These are phyloP conservation scores for Caenorhabditis brenneri DNA, from an alignment of 1,140 invertebrate species.

Conservation along the genomic window DNA sequence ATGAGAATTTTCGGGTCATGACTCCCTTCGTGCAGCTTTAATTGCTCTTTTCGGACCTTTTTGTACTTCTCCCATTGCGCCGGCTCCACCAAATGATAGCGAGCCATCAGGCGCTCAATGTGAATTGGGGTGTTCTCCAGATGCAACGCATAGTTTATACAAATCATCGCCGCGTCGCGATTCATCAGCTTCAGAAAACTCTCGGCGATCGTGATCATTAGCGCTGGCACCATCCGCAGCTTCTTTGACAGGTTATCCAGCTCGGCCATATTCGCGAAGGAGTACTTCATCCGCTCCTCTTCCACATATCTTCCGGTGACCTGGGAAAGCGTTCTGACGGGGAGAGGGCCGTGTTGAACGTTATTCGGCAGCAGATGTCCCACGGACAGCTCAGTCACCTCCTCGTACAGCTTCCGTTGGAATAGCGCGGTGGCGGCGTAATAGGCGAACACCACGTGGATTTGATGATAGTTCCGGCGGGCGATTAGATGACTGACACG, in stretches of 20 bases:
- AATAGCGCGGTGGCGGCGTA: constrained; percentile 2
- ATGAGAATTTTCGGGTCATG: constrained; percentile 5
- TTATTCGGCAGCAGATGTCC: not conserved
- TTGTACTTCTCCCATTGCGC: not conserved
- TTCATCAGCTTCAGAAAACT: constrained; percentile 22
- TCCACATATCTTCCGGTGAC: constrained; percentile 17
- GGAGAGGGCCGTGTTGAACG: not conserved
- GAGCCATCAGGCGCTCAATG: not conserved
- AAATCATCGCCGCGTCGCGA: constrained; percentile 16
- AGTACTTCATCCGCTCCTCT: constrained; percentile 5
- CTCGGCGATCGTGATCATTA: not conserved
- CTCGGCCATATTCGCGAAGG: constrained; percentile 9
- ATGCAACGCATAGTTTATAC: not conserved
- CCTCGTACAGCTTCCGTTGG: constrained; percentile 20
- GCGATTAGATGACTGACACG: not conserved
- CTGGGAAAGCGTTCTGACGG: not conserved
- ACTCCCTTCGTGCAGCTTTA: constrained; percentile 10
- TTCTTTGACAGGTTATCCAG: not conserved
- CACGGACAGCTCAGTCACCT: not conserved
- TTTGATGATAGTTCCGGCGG: constrained; percentile 5
- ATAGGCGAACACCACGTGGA: not conserved
- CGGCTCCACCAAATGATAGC: not conserved
- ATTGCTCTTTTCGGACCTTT: not conserved
- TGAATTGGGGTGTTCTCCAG: not conserved
- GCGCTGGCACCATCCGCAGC: not conserved